A percentile compares a stretch with the other conserved stretches of the same genome.
phyloP scores from a whole-genome alignment of 64 coral and sea anemone genomes.

The Stichodactyla helianthus region DNA sequence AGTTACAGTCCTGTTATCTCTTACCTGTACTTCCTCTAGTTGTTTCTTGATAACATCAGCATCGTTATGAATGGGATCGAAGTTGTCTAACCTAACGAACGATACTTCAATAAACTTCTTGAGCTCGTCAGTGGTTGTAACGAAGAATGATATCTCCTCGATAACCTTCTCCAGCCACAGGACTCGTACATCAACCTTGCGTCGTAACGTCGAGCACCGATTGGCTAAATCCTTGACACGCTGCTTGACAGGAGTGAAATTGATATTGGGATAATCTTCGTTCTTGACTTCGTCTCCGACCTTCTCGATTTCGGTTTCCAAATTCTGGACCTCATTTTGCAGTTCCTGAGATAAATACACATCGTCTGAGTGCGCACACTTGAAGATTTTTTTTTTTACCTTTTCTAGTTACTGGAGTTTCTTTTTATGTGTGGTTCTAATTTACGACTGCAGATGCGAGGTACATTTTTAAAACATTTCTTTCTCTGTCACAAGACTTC shows the following conservation, averaged over 20 bases:
- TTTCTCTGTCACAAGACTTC: too few relatives aligned
- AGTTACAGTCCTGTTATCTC: too few relatives aligned
- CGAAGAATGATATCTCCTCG: slow-evolving; percentile 52
- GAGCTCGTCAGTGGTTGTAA: slow-evolving; percentile 49
- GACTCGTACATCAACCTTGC: slow-evolving; percentile 26
- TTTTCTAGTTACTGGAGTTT: background rate
- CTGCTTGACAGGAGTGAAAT: slow-evolving; percentile 68
- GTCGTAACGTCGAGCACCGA: slow-evolving; percentile 36
- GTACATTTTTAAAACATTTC: too few relatives aligned
- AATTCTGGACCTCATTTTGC: slow-evolving; percentile 25
- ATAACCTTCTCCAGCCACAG: slow-evolving; percentile 50
- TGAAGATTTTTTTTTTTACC: background rate
- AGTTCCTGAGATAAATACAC: slow-evolving; percentile 20
- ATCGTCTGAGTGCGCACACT: background rate
- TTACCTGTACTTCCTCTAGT: slow-evolving; percentile 75
- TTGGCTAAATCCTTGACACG: slow-evolving; percentile 57
- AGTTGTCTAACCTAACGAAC: slow-evolving; percentile 40
- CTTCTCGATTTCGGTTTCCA: slow-evolving; percentile 47
- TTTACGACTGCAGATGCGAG: background rate
- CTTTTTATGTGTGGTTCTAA: background rate
- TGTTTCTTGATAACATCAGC: slow-evolving; percentile 64
- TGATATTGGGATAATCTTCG: slow-evolving; percentile 54
- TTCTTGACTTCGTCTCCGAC: slow-evolving; percentile 59
- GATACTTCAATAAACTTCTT: slow-evolving; percentile 35
- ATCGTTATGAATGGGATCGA: slow-evolving; percentile 88